These are phyloP conservation scores for Cyphomyrmex costatus DNA, from an alignment of 1,140 invertebrate species.

Conservation along the genomic window DNA sequence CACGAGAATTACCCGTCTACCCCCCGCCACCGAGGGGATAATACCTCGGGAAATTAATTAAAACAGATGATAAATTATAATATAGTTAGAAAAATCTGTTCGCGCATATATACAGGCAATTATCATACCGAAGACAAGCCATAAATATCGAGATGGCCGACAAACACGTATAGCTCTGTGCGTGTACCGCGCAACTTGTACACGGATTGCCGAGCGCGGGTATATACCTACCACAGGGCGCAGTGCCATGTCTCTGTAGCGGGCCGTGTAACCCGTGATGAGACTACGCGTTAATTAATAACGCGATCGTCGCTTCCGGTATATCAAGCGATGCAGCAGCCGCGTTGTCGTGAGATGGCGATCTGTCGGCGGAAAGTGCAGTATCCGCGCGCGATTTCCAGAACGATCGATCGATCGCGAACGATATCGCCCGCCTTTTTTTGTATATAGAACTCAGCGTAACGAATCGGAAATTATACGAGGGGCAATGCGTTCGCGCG, in stretches of 20 bases:
- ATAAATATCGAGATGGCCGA: slow-evolving; percentile 45
- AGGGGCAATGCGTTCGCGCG: slow-evolving; percentile 46
- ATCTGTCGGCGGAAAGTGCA: slow-evolving; percentile 6
- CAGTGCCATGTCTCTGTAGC: slow-evolving; percentile 44
- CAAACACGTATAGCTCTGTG: slow-evolving; percentile 3
- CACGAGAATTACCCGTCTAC: neutral
- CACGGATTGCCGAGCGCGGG: slow-evolving; percentile 15
- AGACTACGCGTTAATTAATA: slow-evolving; percentile 77
- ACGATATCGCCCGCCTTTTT: slow-evolving; percentile 55
- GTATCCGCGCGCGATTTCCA: slow-evolving; percentile 3
- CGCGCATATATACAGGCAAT: slow-evolving; percentile 47
- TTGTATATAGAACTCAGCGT: slow-evolving; percentile 24
- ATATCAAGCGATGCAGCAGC: slow-evolving; percentile 56
- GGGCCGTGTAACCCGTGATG: slow-evolving; percentile 52
- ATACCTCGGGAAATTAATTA: slow-evolving; percentile 29
- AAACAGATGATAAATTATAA: slow-evolving; percentile 23
- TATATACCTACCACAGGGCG: slow-evolving; percentile 1
- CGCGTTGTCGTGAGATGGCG: slow-evolving; percentile 8
- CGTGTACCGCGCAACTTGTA: slow-evolving; percentile 41
- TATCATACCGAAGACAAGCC: slow-evolving; percentile 45
- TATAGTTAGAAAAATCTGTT: slow-evolving; percentile 17
- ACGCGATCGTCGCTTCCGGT: slow-evolving; percentile 77
- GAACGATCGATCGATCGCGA: slow-evolving; percentile 35
- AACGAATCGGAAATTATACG: slow-evolving; percentile 66
- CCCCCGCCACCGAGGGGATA: neutral